phyloP scores from a whole-genome alignment of 2,797 vertebrate species.

The Uromys caudimaculatus region DNA sequence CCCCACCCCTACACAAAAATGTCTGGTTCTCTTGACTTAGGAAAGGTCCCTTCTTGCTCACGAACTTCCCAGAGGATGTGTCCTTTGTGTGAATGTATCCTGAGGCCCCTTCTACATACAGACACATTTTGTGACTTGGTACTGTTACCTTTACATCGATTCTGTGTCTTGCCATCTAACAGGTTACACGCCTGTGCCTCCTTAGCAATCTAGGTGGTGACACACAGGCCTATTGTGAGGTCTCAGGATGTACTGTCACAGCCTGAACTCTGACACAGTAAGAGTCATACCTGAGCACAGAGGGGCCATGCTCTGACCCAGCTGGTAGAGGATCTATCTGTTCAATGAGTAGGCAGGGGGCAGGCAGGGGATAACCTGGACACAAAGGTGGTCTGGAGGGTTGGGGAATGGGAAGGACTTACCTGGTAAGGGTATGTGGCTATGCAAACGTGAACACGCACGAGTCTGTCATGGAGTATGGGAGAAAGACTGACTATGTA shows the following conservation, averaged over 20 bases:
- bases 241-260: background rate
- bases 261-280: background rate
- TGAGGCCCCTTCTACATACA: background rate
- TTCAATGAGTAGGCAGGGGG: background rate
- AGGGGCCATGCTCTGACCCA: background rate
- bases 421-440: no score
- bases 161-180: background rate
- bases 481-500: background rate
- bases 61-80: background rate
- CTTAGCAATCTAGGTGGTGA: background rate
- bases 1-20: background rate
- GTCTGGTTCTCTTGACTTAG: background rate
- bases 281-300: background rate
- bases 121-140: conserved; percentile 3
- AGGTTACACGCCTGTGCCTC: background rate
- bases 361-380: background rate
- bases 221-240: background rate
- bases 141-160: background rate
- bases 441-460: background rate
- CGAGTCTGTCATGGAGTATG: background rate
- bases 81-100: background rate
- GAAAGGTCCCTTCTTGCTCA: background rate
- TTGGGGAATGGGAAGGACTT: background rate
- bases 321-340: background rate
- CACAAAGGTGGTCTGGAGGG: background rate